Evolutionary conservation across 2,888 invertebrate species (phyloP).

Genomic region (Silvanus unidentatus): DNA sequence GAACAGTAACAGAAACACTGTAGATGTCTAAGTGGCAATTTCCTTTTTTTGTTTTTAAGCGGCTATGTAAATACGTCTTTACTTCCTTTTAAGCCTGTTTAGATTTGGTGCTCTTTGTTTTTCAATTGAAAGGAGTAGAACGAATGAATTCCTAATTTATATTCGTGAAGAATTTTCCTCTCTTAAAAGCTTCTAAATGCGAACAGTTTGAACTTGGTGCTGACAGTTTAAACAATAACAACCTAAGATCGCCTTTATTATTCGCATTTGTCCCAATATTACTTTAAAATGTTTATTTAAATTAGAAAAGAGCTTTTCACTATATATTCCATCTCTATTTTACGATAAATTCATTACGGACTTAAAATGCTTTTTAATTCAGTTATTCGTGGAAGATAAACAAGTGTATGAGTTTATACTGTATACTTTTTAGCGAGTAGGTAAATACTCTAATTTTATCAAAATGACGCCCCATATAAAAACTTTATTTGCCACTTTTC

Average conservation of each 20-base stretch:
- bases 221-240: constrained; percentile 42
- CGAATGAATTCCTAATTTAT: constrained; percentile 43
- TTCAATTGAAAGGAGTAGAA: constrained; percentile 27
- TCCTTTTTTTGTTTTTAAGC: constrained; percentile 37
- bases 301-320: constrained; percentile 34
- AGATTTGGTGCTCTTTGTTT: constrained; percentile 31
- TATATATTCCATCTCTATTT: not conserved
- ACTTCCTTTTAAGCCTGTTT: constrained; percentile 35
- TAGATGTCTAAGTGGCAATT: constrained; percentile 38
- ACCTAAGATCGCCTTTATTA: constrained; percentile 37
- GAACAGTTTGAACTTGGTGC: constrained; percentile 27
- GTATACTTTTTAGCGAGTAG: too few species aligned
- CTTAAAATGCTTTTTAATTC: too few species aligned
- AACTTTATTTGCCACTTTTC: too few species aligned
- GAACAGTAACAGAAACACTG: constrained; percentile 24
- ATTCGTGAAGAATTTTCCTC: constrained; percentile 39
- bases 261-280: constrained; percentile 41
- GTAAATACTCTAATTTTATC: too few species aligned
- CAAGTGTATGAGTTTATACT: too few species aligned
- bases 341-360: too few species aligned
- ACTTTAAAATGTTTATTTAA: constrained; percentile 43
- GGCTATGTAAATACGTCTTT: constrained; percentile 39
- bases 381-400: too few species aligned
- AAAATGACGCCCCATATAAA: too few species aligned
- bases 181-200: constrained; percentile 32